These are phyloP conservation scores for Mesoclemmys tuberculata DNA, from an alignment of 2,113 vertebrate genomes.

Conservation along the genomic window DNA sequence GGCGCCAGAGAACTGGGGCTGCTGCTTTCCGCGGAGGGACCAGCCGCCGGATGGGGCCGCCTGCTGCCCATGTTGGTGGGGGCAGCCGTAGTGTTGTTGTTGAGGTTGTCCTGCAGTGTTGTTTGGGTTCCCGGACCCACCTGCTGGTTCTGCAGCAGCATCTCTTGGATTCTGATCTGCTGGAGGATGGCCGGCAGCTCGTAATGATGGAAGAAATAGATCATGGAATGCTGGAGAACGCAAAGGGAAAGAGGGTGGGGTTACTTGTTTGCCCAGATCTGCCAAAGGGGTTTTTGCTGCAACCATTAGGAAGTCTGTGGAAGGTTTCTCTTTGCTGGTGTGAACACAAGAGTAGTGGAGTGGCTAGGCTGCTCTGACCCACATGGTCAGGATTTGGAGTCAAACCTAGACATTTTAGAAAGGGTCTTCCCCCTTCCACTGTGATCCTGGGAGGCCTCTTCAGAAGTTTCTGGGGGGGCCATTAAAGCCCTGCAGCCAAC, in stretches of 20 bases:
- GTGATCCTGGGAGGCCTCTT: neutral
- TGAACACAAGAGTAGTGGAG: fast-evolving
- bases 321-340: fast-evolving
- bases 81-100: slow-evolving; percentile 86
- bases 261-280: fast-evolving
- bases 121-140: slow-evolving; percentile 89
- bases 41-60: neutral
- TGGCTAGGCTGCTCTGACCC: neutral
- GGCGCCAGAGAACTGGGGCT: neutral
- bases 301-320: fast-evolving
- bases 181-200: slow-evolving; percentile 97
- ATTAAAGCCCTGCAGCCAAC: neutral
- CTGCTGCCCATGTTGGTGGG: fast-evolving
- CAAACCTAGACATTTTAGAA: neutral
- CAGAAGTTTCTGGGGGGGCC: neutral
- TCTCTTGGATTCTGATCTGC: slow-evolving; percentile 97
- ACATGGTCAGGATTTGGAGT: neutral
- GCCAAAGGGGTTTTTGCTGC: neutral
- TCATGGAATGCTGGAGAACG: slow-evolving; percentile 92
- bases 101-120: slow-evolving; percentile 92
- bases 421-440: neutral
- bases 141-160: slow-evolving; percentile 95
- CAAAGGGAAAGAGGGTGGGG: neutral
- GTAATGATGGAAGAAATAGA: slow-evolving; percentile 99
- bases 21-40: neutral